Evolutionary conservation across 2,113 vertebrate genomes (phyloP), one percentile per base, ranked within the genome.

Genomic region (Nerophis lumbriciformis): DNA sequence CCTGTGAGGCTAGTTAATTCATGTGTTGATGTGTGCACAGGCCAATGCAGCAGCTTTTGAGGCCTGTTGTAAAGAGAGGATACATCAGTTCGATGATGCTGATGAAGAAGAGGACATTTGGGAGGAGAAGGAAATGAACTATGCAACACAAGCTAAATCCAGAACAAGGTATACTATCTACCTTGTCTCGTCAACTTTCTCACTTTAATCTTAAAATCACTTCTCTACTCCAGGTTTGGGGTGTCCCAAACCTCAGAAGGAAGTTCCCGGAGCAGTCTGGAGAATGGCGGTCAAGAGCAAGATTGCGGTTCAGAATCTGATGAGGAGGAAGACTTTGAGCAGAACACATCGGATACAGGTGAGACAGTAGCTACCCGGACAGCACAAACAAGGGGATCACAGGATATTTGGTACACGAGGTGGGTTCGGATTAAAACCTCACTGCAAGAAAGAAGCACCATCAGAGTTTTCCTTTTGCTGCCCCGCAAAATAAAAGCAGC

Each of bases 51-150:
- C 93, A 75, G 92, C 95, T 48, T 98, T 98, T 38, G 96, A 98
- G 81, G 94, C 95, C 64, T 96, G 95, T 85, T 97, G 94, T 88
- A 92, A 93, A 11, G 95, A 99, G 74, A 87, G 90, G 56, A 95
- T 98, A 84, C 94, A 93, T 59, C 95, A 95, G 53, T 99, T 98
- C 13, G 94, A 97, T 1, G 95, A 98, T 13, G 92, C 90, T 0
- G 95, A 95, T 36, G 95, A 95, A 53, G 95, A 96, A 6, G 95
- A 98, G 8, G 96, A 99, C 60, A 95, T 99, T 69, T 99, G 96
- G 96, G 95, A 99, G 45, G 95, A 95, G 50, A 93, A 93, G 76
- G 94, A 94, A 79, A 92, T 92, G 21, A 94, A 88, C 87, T 94
- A 94, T 79, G 85, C 93, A 53, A 84, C 92, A 59, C 93, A 94